phyloP scores from a whole-genome alignment of 2,113 vertebrate species.

The Mormyrus iriodes region DNA sequence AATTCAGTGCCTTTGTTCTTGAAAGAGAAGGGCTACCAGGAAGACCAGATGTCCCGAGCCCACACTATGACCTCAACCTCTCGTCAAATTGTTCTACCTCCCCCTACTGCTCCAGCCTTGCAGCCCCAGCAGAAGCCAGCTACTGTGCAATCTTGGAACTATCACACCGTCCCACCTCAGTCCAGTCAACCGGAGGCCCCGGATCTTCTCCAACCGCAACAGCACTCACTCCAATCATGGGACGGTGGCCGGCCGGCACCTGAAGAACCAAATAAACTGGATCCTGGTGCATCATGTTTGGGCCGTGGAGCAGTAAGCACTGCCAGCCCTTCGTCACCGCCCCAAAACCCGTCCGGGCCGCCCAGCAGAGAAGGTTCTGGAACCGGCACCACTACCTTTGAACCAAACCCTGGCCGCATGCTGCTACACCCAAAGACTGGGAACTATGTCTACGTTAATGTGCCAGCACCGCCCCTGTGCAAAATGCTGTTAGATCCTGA shows the following conservation, averaged over 20 bases:
- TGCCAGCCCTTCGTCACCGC: not conserved
- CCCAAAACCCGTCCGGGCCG: constrained; percentile 10
- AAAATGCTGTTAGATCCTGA: constrained; percentile 79
- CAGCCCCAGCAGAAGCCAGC: constrained; percentile 22
- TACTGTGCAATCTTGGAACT: not conserved
- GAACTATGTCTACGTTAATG: constrained; percentile 66
- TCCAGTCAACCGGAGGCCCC: not conserved
- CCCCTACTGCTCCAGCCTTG: constrained; percentile 29
- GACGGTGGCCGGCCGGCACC: not conserved
- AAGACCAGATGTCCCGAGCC: not conserved
- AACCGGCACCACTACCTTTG: not conserved
- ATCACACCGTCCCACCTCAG: not conserved
- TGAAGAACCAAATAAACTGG: not conserved
- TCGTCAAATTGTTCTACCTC: constrained; percentile 23
- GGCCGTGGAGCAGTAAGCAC: not conserved
- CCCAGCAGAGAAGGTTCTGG: constrained; percentile 9
- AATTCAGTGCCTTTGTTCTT: not conserved
- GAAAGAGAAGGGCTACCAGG: not conserved
- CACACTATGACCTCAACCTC: constrained; percentile 19
- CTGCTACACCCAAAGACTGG: constrained; percentile 70
- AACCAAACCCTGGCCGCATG: constrained; percentile 47
- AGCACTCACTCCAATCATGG: not conserved
- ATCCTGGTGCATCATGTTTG: not conserved
- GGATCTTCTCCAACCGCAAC: not conserved
- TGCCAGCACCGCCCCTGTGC: constrained; percentile 58